Percentiles rank a stretch among this genome's conserved stretches.
Conservation (phyloP, 2,113 vertebrate genomes). For the Oryzias curvinotus region DNA sequence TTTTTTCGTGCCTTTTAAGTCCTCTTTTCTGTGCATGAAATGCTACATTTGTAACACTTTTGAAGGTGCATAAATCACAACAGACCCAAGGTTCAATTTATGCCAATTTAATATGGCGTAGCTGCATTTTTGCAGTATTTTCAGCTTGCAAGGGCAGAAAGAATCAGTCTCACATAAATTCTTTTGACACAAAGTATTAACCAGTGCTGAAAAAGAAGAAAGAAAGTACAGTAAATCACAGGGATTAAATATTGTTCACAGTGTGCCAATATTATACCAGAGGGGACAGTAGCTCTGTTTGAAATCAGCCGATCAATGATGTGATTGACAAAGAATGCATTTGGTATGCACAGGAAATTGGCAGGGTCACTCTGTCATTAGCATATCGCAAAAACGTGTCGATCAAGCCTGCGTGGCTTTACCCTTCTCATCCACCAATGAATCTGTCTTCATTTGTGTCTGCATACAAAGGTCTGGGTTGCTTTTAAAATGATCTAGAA, state of each 20-base stretch:
- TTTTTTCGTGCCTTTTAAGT: background rate
- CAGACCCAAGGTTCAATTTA: slow-evolving; percentile 13
- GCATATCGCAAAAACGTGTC: slow-evolving; percentile 71
- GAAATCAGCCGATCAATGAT: slow-evolving; percentile 61
- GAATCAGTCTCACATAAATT: slow-evolving; percentile 23
- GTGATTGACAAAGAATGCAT: slow-evolving; percentile 61
- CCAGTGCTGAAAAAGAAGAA: slow-evolving; percentile 7
- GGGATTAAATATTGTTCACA: slow-evolving; percentile 34
- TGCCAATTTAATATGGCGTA: slow-evolving; percentile 2
- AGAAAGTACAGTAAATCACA: slow-evolving; percentile 20
- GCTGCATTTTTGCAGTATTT: slow-evolving; percentile 18
- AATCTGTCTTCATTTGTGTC: slow-evolving; percentile 79
- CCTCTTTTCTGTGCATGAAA: background rate
- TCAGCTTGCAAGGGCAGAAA: slow-evolving; percentile 7
- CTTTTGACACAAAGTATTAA: slow-evolving; percentile 25
- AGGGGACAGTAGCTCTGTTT: slow-evolving; percentile 42
- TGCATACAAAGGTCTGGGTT: slow-evolving; percentile 75
- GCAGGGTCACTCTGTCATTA: slow-evolving; percentile 61
- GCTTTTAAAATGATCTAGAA: slow-evolving; percentile 75
- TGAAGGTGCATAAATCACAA: slow-evolving; percentile 12
- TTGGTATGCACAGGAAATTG: slow-evolving; percentile 66
- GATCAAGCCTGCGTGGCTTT: slow-evolving; percentile 66
- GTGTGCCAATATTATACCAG: slow-evolving; percentile 23
- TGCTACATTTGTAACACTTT: background rate
- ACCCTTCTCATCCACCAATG: slow-evolving; percentile 77